Percentiles rank a stretch among this genome's conserved stretches.
These are phyloP conservation scores for Hemibagrus wyckioides DNA, from an alignment of 2,113 vertebrate genomes.

Conservation along the genomic window DNA sequence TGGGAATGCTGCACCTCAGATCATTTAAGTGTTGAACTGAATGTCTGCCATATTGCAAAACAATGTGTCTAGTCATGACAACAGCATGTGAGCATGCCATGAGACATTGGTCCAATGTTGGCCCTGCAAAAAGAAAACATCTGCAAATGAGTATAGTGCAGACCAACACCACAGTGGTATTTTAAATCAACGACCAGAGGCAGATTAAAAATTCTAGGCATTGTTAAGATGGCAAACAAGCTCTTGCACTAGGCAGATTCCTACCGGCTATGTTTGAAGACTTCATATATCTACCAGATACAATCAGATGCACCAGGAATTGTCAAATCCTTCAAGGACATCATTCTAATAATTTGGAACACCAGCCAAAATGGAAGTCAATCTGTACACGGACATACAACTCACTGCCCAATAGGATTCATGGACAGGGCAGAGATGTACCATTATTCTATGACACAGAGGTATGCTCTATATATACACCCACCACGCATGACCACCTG, in stretches of 20 bases:
- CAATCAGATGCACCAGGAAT: not conserved
- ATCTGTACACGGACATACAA: not conserved
- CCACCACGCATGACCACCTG: too few relatives aligned
- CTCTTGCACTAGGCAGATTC: not conserved
- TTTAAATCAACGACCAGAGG: not conserved
- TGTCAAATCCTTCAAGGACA: not conserved
- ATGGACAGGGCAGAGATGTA: not conserved
- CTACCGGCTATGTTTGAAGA: not conserved
- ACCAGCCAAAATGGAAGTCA: not conserved
- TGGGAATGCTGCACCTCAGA: not conserved
- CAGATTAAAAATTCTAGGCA: not conserved
- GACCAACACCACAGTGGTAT: not conserved
- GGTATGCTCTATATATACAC: too few relatives aligned
- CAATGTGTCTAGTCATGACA: not conserved
- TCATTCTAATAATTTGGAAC: not conserved
- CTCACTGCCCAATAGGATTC: not conserved
- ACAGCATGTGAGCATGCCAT: not conserved
- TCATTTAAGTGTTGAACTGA: not conserved
- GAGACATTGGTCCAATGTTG: not conserved
- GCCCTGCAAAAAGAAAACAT: not conserved
- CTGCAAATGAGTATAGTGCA: not conserved
- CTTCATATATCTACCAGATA: not conserved
- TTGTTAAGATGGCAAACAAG: not conserved
- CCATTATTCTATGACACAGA: too few relatives aligned
- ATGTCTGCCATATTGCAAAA: not conserved